Evolutionary conservation across 2,113 vertebrate species (phyloP).

Genomic region (Pampusana beccarii): DNA sequence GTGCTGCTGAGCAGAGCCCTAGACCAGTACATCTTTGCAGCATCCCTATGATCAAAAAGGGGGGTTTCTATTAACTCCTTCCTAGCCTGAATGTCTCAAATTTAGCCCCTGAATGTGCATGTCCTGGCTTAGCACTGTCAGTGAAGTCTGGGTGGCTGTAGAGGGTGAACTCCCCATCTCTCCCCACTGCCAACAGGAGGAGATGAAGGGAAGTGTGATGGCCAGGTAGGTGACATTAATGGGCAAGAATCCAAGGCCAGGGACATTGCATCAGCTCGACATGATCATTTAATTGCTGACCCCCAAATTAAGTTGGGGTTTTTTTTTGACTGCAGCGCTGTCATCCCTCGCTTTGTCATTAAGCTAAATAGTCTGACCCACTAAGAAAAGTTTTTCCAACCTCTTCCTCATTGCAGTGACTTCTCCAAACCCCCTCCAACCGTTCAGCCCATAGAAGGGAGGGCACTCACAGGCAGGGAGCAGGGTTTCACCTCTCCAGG

Average conservation of each 20-base stretch:
- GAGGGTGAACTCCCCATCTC: not conserved
- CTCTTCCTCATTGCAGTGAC: not conserved
- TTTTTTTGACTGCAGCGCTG: not conserved
- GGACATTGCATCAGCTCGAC: not conserved
- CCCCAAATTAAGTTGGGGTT: not conserved
- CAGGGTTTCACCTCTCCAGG: not conserved
- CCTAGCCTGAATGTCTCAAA: not conserved
- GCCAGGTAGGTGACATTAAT: not conserved
- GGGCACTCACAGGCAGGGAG: not conserved
- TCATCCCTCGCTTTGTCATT: not conserved
- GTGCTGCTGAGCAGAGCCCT: not conserved
- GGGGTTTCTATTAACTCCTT: not conserved
- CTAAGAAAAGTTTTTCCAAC: not conserved
- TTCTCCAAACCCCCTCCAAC: not conserved
- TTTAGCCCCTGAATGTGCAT: fast-evolving
- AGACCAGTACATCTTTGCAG: no score
- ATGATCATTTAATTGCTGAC: no score
- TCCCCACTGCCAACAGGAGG: no score
- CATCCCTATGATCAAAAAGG: not conserved
- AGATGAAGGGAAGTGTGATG: fast-evolving
- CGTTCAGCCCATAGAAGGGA: no score
- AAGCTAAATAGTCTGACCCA: not conserved
- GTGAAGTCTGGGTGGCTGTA: not conserved
- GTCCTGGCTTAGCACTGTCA: no score
- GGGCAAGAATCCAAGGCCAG: not conserved